Base-by-base conservation (phyloP, 1,140 invertebrate species). In the Trichonephila inaurata region DNA sequence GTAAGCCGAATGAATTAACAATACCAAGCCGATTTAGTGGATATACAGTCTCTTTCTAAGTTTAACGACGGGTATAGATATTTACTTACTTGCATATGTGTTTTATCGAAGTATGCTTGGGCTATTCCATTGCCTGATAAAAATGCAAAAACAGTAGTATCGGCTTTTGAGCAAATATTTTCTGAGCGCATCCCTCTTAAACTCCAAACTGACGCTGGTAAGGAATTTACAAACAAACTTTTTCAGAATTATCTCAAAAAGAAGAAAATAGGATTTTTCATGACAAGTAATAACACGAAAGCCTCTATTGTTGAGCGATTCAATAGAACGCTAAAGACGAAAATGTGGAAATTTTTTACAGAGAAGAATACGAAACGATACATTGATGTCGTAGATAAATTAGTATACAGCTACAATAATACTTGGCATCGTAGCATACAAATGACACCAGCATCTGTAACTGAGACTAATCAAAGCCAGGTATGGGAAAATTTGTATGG, bases 261-360 rank as follows among this genome's bases (percentile, higher is more conserved):
- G n/a, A n/a, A 58, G 21, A 28, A 62, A 24, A 62, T 87, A 14
- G n/a, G 62, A 28, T 61, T 24, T n/a, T 87, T 87, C 18, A 24
- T 51, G 14, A 87, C 85, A 7, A 60, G 60, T 87, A 86, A 86
- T n/a, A 51, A 51, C 51, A 51, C 51, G 51, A 51, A 51, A 28
- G 10, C 0, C 51, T n/a, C 51, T 51, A 51, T 51, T 10, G 10
- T 51, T 5, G 51, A n/a, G 10, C 6, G 51, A 51, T 51, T 51
- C 10, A 51, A 51, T 12, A 51, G 51, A n/a, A n/a, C n/a, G n/a
- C n/a, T n/a, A n/a, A 51, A 51, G 10, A 21, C 44, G 10, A 87
- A 87, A 28, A 61, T 87, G 51, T 87, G 85, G 85, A 87, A 87
- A 62, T 87, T n/a, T n/a, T n/a, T 87, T 62, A 87, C 85, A 6